Evolutionary conservation across 2,888 invertebrate species (phyloP), one percentile per base, ranked within the genome.

Genomic region (Sinotaia quadrata): DNA sequence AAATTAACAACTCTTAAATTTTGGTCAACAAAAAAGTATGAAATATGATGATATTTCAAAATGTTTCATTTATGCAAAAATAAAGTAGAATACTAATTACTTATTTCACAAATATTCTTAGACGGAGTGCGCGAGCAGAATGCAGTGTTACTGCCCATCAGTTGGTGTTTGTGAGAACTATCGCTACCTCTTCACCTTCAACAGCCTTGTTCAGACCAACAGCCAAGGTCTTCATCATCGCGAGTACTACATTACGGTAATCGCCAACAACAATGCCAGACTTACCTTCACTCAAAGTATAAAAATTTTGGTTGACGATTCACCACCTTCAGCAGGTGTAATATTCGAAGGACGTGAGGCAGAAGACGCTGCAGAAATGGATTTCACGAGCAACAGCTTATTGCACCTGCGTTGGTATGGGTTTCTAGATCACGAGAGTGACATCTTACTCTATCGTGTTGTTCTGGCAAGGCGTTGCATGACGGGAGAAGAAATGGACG

Each of bases 121-220:
- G n/a, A n/a, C n/a, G n/a, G n/a, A n/a, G n/a, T n/a, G n/a, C n/a
- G n/a, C n/a, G n/a, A n/a, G n/a, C n/a, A n/a, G n/a, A n/a, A n/a
- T n/a, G n/a, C n/a, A n/a, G n/a, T 79, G 79, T 29, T 79, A 79
- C 58, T 81, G 81, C 58, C 77, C 78, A 21, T 58, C 67, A 3
- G 59, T 74, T n/a, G 79, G 79, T 2, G 18, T 3, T 0, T 81
- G 81, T 63, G 73, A 77, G 34, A 41, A 47, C 4, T 63, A 33
- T 10, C 68, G 56, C 31, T 77, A 76, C 65, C 63, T 49, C 2
- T 27, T 80, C 8, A 54, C 68, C 12, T 63, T 80, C 2, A 72
- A 75, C 52, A 63, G 49, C 33, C 71, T 81, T 1, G 68, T 71
- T 0, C 47, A 24, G 0, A 62, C 58, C 8, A 60, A 72, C 24